A percentile compares a stretch with the other conserved stretches of the same genome.
Conservation (phyloP, 2,797 vertebrate species). For the Botia almorhae region DNA sequence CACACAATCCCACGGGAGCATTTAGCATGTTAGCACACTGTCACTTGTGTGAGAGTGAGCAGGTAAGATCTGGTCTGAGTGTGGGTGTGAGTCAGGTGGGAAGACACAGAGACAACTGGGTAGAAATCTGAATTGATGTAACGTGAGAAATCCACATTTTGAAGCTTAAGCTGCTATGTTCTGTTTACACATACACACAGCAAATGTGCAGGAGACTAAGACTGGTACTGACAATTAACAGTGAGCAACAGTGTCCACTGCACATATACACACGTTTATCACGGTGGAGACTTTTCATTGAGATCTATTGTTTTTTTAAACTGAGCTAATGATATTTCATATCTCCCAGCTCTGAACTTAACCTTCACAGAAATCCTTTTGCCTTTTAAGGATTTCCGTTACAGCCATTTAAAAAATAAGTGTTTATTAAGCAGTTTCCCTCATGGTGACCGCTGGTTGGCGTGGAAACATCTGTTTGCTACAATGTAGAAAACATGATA, state of each 20-base stretch:
- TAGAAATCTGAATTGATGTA: constrained; percentile 20
- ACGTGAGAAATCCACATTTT: constrained; percentile 34
- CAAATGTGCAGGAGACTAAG: constrained; percentile 46
- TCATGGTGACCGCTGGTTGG: no score
- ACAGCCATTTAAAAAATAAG: no score
- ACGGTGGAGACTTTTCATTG: background rate
- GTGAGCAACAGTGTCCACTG: background rate
- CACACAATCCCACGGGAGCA: constrained; percentile 13
- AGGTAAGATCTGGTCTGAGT: constrained; percentile 42
- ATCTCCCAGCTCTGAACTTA: background rate
- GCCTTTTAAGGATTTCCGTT: no score
- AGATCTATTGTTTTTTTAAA: background rate
- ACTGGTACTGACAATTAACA: constrained; percentile 16
- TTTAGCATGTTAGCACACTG: constrained; percentile 52
- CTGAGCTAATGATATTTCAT: background rate
- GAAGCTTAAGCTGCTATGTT: constrained; percentile 40
- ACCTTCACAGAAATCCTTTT: constrained; percentile 6
- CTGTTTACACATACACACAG: constrained; percentile 38
- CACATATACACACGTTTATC: background rate
- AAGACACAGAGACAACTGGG: constrained; percentile 24
- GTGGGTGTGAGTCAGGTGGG: constrained; percentile 35
- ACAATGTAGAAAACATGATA: no score
- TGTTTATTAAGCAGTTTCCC: no score
- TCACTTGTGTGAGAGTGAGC: constrained; percentile 27
- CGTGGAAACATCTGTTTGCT: no score